These are phyloP conservation scores for Mungos mungo DNA, from an alignment of 2,113 vertebrate genomes.

Conservation along the genomic window DNA sequence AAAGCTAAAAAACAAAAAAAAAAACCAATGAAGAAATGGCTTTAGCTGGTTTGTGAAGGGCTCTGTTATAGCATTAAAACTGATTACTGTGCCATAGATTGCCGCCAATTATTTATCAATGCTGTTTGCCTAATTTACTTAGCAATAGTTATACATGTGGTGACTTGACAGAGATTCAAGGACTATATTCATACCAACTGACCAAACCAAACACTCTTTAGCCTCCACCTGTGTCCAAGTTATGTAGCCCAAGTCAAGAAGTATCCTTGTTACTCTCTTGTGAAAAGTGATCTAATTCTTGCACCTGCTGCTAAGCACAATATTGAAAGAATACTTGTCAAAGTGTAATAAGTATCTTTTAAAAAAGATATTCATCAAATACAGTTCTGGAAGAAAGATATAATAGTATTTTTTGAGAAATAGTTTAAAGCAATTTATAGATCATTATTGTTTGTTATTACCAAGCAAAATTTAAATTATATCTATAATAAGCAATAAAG, in stretches of 20 bases:
- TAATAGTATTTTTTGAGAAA: background rate
- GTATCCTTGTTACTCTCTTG: background rate
- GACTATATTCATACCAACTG: background rate
- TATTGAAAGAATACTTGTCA: background rate
- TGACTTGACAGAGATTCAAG: background rate
- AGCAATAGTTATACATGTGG: background rate
- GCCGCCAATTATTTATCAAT: background rate
- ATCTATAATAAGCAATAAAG: background rate
- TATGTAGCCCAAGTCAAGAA: background rate
- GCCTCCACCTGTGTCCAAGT: too few relatives aligned
- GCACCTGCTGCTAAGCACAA: background rate
- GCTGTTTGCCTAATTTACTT: background rate
- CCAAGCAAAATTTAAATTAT: background rate
- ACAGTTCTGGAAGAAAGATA: background rate
- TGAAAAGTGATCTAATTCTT: constrained; percentile 5
- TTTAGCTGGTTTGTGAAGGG: background rate
- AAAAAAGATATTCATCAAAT: background rate
- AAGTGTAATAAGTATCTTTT: background rate
- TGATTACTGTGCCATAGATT: background rate
- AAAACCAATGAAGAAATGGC: background rate
- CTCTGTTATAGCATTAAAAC: background rate
- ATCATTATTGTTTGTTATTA: background rate
- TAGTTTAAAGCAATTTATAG: background rate
- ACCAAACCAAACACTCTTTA: background rate
- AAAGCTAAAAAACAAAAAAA: too few relatives aligned